Conservation (phyloP, 2,797 vertebrate species). For the Danio aesculapii region DNA sequence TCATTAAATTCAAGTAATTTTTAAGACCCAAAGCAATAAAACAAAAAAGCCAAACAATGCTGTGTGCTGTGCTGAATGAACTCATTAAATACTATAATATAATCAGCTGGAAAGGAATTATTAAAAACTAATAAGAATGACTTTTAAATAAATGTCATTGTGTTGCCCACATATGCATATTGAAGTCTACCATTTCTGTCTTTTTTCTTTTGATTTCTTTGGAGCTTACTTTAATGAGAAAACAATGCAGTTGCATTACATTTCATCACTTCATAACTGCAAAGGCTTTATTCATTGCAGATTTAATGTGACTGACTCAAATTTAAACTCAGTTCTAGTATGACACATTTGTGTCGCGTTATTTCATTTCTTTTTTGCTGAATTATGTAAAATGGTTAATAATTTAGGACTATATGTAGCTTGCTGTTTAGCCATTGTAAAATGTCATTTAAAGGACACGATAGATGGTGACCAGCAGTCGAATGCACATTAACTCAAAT, state of each 20-base stretch:
- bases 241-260: background rate
- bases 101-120: too few species aligned
- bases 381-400: background rate
- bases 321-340: background rate
- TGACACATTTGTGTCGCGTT: background rate
- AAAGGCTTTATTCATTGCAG: background rate
- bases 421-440: background rate
- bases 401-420: background rate
- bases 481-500: background rate
- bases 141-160: too few species aligned
- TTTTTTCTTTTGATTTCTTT: conserved; percentile 1
- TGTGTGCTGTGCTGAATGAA: too few species aligned
- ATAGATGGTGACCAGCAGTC: background rate
- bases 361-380: background rate
- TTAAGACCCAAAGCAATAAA: too few species aligned
- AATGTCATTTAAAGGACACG: background rate
- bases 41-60: too few species aligned
- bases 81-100: too few species aligned
- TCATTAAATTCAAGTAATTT: too few species aligned
- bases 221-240: background rate
- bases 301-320: background rate
- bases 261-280: background rate
- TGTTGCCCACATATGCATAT: too few species aligned
- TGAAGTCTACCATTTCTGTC: too few species aligned
- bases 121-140: too few species aligned